These are phyloP conservation scores for Blennius ocellaris DNA, from an alignment of 2,113 vertebrate species.

Conservation along the genomic window DNA sequence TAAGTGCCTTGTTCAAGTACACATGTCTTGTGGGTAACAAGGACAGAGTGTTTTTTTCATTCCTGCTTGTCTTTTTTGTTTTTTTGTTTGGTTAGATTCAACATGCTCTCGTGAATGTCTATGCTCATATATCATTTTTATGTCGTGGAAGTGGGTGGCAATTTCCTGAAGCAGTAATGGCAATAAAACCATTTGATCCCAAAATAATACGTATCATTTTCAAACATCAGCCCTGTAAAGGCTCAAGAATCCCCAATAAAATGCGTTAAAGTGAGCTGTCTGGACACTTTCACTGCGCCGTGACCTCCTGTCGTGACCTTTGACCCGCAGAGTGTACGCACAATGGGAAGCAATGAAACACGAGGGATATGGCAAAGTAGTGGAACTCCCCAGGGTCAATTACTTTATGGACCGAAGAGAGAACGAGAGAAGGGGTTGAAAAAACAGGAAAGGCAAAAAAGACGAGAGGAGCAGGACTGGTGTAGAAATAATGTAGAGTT, in stretches of 20 bases:
- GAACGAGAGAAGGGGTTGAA: conserved; percentile 4
- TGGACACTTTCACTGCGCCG: conserved; percentile 64
- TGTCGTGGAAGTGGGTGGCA: conserved; percentile 40
- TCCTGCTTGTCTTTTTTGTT: conserved; percentile 3
- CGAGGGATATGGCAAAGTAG: conserved; percentile 64
- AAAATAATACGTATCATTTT: conserved; percentile 70
- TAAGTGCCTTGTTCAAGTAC: conserved; percentile 23
- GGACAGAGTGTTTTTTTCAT: conserved; percentile 25
- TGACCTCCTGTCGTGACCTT: conserved; percentile 64
- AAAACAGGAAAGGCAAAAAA: conserved; percentile 10
- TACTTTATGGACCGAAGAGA: conserved; percentile 55
- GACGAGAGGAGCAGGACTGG: conserved; percentile 33
- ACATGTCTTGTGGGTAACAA: conserved; percentile 9
- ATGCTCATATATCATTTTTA: conserved; percentile 56
- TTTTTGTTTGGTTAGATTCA: conserved; percentile 7
- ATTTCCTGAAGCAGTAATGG: conserved; percentile 39
- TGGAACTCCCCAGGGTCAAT: conserved; percentile 67
- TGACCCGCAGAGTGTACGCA: conserved; percentile 67
- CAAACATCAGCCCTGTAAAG: conserved; percentile 49
- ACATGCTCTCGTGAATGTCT: conserved; percentile 24
- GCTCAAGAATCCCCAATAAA: conserved; percentile 54
- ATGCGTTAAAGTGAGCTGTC: conserved; percentile 70
- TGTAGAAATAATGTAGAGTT: conserved; percentile 11
- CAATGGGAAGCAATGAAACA: conserved; percentile 75
- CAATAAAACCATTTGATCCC: conserved; percentile 62